A percentile compares a stretch with the other conserved stretches of the same genome.
phyloP scores from a whole-genome alignment of 30 jellyfish, hydroid and myxozoan species.

The Nemopilema nomurai region DNA sequence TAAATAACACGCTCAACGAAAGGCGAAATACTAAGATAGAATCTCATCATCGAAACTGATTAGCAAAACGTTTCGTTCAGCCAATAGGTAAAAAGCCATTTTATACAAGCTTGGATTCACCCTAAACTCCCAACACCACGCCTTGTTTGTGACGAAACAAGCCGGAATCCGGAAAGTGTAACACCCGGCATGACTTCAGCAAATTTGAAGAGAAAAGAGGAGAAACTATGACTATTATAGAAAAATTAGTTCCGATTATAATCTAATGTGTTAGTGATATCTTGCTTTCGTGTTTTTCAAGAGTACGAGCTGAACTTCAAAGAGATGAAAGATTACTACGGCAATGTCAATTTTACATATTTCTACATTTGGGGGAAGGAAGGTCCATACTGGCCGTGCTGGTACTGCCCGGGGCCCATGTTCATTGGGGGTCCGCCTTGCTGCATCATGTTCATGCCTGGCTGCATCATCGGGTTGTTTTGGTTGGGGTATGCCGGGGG shows the following conservation, averaged over 20 bases:
- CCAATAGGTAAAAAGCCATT: too few relatives aligned
- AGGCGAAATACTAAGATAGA: too few relatives aligned
- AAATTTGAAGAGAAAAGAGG: background rate
- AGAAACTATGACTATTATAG: background rate
- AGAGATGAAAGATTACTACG: background rate
- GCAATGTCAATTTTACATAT: background rate
- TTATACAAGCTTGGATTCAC: too few relatives aligned
- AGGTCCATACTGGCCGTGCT: conserved; percentile 88
- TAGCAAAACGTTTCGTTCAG: too few relatives aligned
- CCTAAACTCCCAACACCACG: too few relatives aligned
- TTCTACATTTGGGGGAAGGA: conserved; percentile 68
- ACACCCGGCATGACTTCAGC: background rate
- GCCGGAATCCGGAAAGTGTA: too few relatives aligned
- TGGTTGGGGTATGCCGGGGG: conserved; percentile 75
- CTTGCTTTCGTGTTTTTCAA: background rate
- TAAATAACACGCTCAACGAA: too few relatives aligned
- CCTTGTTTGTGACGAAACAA: too few relatives aligned
- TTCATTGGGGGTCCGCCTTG: conserved; percentile 84
- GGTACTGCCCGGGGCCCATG: conserved; percentile 88
- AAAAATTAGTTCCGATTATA: background rate
- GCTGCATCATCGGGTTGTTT: conserved; percentile 98
- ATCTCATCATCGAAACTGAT: too few relatives aligned
- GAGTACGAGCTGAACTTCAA: background rate
- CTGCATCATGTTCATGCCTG: conserved; percentile 96
- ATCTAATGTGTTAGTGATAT: background rate